Percentiles rank a stretch among this genome's conserved stretches.
phyloP scores from a whole-genome alignment of 2,888 invertebrate species.

The Eupithecia insigniata region DNA sequence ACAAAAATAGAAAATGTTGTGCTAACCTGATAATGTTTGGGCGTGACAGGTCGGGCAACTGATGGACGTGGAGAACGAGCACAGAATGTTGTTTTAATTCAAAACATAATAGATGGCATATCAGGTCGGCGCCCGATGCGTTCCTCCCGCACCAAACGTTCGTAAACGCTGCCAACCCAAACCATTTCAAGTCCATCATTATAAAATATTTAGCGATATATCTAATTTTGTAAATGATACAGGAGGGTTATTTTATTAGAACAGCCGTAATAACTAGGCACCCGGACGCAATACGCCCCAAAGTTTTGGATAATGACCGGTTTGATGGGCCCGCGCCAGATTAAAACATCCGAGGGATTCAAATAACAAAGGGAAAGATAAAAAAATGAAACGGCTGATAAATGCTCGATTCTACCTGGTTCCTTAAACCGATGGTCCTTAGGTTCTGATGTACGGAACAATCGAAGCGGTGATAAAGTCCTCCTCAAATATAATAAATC shows the following conservation, averaged over 20 bases:
- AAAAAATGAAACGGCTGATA: slow-evolving; percentile 81
- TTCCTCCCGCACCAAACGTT: slow-evolving; percentile 59
- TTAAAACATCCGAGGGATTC: slow-evolving; percentile 81
- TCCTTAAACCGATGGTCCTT: slow-evolving; percentile 57
- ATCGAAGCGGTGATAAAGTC: slow-evolving; percentile 75
- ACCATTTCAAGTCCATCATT: slow-evolving; percentile 73
- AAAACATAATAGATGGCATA: slow-evolving; percentile 65
- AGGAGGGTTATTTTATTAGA: slow-evolving; percentile 79
- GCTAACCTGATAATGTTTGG: slow-evolving; percentile 69
- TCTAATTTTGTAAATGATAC: slow-evolving; percentile 82
- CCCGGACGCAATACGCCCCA: slow-evolving; percentile 80
- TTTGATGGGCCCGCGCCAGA: slow-evolving; percentile 77
- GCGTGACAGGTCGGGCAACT: slow-evolving; percentile 52
- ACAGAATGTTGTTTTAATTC: slow-evolving; percentile 53
- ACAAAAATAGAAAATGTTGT: slow-evolving; percentile 35
- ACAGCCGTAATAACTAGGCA: slow-evolving; percentile 81
- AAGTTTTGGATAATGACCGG: slow-evolving; percentile 81
- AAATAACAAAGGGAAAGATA: slow-evolving; percentile 77
- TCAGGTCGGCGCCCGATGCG: slow-evolving; percentile 51
- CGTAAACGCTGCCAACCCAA: slow-evolving; percentile 69
- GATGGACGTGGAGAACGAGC: slow-evolving; percentile 55
- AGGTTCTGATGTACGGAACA: slow-evolving; percentile 49
- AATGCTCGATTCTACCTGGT: slow-evolving; percentile 77
- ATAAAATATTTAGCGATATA: slow-evolving; percentile 84
- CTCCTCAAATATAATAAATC: slow-evolving; percentile 81